phyloP scores from a whole-genome alignment of 23 tunicate species.

The Styela clava region DNA sequence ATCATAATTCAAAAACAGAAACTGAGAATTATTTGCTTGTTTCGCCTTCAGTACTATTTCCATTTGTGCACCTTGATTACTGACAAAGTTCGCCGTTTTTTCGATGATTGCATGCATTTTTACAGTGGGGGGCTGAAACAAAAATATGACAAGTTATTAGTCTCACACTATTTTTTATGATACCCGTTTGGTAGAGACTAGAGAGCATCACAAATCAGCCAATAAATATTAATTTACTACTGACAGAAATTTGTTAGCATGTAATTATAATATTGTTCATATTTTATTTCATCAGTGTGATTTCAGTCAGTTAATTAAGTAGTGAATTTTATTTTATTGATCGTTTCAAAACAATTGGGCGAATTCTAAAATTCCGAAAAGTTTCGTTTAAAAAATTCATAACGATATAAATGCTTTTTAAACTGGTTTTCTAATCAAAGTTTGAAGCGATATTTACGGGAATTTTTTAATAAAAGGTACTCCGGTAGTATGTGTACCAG shows the following conservation, averaged over 20 bases:
- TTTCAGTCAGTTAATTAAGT: no score
- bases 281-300: no score
- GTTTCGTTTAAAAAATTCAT: no score
- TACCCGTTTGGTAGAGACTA: not conserved
- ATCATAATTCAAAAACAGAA: conserved; percentile 81
- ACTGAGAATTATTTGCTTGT: conserved; percentile 83
- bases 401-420: no score
- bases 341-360: no score
- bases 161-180: not conserved
- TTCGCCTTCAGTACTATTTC: conserved; percentile 96
- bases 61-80: conserved; percentile 97
- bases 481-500: no score
- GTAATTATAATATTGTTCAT: no score
- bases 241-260: not conserved
- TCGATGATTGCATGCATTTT: conserved; percentile 97
- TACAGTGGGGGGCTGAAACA: conserved; percentile 81
- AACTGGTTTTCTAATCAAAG: no score
- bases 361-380: no score
- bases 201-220: not conserved
- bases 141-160: not conserved
- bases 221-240: not conserved
- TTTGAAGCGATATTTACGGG: no score
- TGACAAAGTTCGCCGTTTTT: conserved; percentile 90
- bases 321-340: no score
- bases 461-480: no score